phyloP scores from a whole-genome alignment of 2,888 invertebrate species.

The Volucella zonaria region DNA sequence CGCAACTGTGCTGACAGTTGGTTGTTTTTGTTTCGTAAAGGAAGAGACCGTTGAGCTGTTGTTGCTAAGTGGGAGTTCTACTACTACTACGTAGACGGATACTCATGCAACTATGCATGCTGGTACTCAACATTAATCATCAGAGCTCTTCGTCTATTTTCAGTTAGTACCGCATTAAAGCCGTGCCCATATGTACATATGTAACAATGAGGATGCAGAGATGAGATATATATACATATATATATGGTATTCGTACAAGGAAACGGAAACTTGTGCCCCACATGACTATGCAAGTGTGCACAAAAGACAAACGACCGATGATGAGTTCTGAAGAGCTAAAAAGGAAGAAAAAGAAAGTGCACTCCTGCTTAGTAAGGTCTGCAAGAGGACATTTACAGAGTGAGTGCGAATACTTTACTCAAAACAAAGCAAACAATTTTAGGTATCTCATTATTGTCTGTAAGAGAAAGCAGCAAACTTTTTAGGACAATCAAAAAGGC shows the following conservation, averaged over 20 bases:
- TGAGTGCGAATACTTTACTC: slow-evolving; percentile 61
- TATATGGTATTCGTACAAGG: slow-evolving; percentile 51
- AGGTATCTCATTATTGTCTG: slow-evolving; percentile 66
- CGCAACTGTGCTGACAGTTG: slow-evolving; percentile 54
- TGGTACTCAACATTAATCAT: slow-evolving; percentile 68
- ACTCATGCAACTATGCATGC: slow-evolving; percentile 29
- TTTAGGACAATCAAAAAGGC: slow-evolving; percentile 33
- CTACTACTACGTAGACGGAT: background rate
- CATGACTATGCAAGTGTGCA: slow-evolving; percentile 66
- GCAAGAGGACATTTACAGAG: slow-evolving; percentile 59
- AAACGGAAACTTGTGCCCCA: slow-evolving; percentile 70
- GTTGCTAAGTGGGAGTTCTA: background rate
- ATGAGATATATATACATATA: background rate
- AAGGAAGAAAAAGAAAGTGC: slow-evolving; percentile 17
- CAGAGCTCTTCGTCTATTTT: slow-evolving; percentile 64
- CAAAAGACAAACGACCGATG: slow-evolving; percentile 68
- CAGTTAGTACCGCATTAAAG: slow-evolving; percentile 56
- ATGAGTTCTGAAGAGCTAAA: slow-evolving; percentile 58
- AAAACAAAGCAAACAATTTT: slow-evolving; percentile 67
- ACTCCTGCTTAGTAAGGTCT: slow-evolving; percentile 40
- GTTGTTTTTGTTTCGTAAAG: slow-evolving; percentile 19
- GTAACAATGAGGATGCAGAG: background rate
- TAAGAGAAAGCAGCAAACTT: slow-evolving; percentile 47
- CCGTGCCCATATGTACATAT: slow-evolving; percentile 34
- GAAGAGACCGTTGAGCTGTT: background rate